Evolutionary conservation across 1,140 invertebrate genomes (phyloP), one percentile per base, ranked within the genome.

Genomic region (Aleiodes sp.): DNA sequence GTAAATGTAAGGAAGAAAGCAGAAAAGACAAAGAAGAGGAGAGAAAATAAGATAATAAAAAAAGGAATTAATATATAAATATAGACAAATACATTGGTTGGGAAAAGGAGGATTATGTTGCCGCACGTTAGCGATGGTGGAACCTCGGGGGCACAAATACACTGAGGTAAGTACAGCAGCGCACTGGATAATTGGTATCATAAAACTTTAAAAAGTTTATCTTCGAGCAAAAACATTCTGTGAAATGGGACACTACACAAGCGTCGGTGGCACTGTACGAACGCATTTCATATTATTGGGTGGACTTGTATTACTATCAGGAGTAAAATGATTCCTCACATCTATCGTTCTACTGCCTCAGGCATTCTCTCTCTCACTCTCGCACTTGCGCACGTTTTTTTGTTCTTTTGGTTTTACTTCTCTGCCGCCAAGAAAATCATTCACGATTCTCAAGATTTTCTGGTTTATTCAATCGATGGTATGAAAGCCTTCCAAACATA

Each of bases 151-250:
- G 57, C 64, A 33, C 37, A 59, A 66, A 66, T 67, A 62, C 61
- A 62, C 65, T 63, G 41, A 68, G 61, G 69, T 74, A 74, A 74
- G 73, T 70, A 65, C 73, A 56, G 70, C 70, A 71, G 73, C 71
- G 66, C 35, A 41, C 64, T 46, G 61, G 70, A 52, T 74, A 74
- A 74, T 74, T 74, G 73, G 73, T 71, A 71, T 74, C 73, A 70
- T 74, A 74, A 74, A 74, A 71, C 67, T 70, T 73, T 70, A 73
- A 73, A 66, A 68, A 68, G 70, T 66, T 65, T 70, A 52, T 6
- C 46, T 19, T 52, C n/a, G 46, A 12, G 46, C 21, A 68, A 68
- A 70, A 68, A 73, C 68, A 59, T 61, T 61, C 57, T 73, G 71
- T 70, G 71, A 73, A 73, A 73, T 68, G 68, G 71, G 71, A 73